phyloP scores from a whole-genome alignment of 2,113 vertebrate genomes.

The Leucosticte australis region DNA sequence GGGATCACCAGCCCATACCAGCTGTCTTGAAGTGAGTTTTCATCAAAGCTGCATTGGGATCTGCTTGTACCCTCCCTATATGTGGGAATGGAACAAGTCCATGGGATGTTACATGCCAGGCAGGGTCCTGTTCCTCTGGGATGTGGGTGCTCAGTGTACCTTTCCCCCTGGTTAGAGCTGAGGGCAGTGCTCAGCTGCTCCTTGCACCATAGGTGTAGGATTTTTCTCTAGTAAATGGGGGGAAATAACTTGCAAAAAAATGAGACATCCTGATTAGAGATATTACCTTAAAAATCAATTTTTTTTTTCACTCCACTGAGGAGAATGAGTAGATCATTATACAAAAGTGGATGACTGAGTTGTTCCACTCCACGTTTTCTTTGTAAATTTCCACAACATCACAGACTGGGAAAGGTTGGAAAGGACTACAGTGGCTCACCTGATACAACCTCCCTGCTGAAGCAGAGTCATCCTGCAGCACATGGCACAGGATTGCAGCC shows the following conservation, averaged over 20 bases:
- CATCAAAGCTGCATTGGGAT: rapidly evolving
- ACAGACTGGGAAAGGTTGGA: background rate
- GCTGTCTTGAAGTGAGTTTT: background rate
- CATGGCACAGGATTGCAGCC: background rate
- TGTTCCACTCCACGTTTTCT: rapidly evolving
- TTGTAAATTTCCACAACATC: background rate
- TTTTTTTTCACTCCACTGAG: background rate
- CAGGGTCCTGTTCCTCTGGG: background rate
- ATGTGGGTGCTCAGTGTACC: background rate
- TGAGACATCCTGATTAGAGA: background rate
- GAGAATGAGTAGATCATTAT: background rate
- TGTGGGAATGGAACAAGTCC: background rate
- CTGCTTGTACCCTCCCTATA: background rate
- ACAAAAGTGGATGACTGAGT: background rate
- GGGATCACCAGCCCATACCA: rapidly evolving
- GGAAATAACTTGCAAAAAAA: background rate
- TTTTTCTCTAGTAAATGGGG: background rate
- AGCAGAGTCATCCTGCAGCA: background rate
- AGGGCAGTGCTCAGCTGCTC: background rate
- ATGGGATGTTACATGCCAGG: rapidly evolving
- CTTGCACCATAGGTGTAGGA: background rate
- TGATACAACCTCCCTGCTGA: background rate
- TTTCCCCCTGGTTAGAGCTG: background rate
- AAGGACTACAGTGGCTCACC: background rate
- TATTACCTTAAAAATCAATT: background rate